These are phyloP conservation scores for Perca schrenkii DNA, from an alignment of 2,113 vertebrate species.

Conservation along the genomic window DNA sequence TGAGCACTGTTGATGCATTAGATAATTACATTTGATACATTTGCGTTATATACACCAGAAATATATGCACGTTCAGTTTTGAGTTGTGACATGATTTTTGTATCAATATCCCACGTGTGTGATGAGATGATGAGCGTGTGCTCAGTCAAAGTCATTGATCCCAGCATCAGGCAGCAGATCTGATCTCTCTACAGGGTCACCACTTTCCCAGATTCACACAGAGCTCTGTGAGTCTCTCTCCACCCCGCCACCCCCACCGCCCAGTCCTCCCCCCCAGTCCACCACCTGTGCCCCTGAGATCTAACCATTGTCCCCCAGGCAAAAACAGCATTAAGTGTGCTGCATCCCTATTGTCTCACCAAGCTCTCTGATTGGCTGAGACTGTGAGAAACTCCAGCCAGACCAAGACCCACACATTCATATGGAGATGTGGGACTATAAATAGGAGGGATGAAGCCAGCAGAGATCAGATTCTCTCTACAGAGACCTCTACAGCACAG, in stretches of 20 bases:
- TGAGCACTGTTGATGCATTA: background rate
- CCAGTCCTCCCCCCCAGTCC: constrained; percentile 30
- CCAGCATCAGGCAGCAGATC: constrained; percentile 65
- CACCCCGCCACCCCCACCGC: constrained; percentile 29
- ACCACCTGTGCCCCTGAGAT: constrained; percentile 80
- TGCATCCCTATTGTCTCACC: constrained; percentile 61
- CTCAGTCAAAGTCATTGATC: constrained; percentile 68
- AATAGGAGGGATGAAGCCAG: constrained; percentile 75
- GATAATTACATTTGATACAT: background rate
- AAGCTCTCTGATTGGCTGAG: constrained; percentile 77
- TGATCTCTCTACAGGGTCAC: constrained; percentile 73
- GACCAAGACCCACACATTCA: constrained; percentile 81
- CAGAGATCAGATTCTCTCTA: constrained; percentile 70
- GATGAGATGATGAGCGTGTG: constrained; percentile 48
- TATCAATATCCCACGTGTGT: constrained; percentile 1
- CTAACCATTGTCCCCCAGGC: constrained; percentile 69
- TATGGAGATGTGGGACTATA: constrained; percentile 83
- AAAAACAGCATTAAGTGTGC: constrained; percentile 62
- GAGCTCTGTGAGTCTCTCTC: constrained; percentile 52
- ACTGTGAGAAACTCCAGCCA: constrained; percentile 82
- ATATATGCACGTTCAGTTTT: background rate
- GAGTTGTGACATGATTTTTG: constrained; percentile 4
- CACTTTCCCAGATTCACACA: constrained; percentile 83
- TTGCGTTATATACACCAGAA: background rate
- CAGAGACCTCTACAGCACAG: constrained; percentile 72